Percentiles rank a stretch among this genome's conserved stretches.
These are phyloP conservation scores for Colostygia pectinataria DNA, from an alignment of 2,888 invertebrate species.

Conservation along the genomic window DNA sequence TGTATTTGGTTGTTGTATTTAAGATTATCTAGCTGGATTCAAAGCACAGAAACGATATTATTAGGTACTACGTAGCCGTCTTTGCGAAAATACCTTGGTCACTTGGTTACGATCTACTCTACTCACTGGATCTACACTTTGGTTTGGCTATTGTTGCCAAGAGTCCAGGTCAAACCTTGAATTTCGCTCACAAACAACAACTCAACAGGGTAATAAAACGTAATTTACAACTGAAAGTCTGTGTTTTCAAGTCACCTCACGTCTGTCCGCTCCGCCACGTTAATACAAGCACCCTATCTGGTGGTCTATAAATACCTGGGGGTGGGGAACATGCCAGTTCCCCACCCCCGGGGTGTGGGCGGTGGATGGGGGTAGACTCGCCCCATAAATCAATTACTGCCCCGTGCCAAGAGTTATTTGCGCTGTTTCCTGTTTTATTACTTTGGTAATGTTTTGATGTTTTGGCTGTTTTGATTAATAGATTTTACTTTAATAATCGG, in stretches of 20 bases:
- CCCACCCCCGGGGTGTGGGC: neutral
- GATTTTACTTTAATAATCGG: too few relatives aligned
- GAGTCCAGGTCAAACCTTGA: neutral
- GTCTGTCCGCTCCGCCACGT: constrained; percentile 13
- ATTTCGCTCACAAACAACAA: neutral
- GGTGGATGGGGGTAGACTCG: neutral
- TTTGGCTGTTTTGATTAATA: neutral
- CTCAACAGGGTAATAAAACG: constrained; percentile 4
- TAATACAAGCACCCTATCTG: constrained; percentile 2
- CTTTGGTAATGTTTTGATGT: neutral
- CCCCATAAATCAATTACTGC: constrained; percentile 13
- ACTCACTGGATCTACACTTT: too few relatives aligned
- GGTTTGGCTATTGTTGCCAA: too few relatives aligned
- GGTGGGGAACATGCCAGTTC: constrained; percentile 1
- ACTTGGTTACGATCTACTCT: too few relatives aligned
- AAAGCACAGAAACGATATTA: too few relatives aligned
- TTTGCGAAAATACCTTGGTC: too few relatives aligned
- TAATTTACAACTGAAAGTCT: neutral
- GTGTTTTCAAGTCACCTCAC: neutral
- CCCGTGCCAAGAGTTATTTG: neutral
- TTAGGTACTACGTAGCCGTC: too few relatives aligned
- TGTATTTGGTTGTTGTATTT: too few relatives aligned
- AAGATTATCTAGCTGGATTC: too few relatives aligned
- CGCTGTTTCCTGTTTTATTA: constrained; percentile 12
- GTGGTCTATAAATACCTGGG: constrained; percentile 15